phyloP scores from a whole-genome alignment of 2,888 invertebrate genomes.

The Cyclophora albipunctata region DNA sequence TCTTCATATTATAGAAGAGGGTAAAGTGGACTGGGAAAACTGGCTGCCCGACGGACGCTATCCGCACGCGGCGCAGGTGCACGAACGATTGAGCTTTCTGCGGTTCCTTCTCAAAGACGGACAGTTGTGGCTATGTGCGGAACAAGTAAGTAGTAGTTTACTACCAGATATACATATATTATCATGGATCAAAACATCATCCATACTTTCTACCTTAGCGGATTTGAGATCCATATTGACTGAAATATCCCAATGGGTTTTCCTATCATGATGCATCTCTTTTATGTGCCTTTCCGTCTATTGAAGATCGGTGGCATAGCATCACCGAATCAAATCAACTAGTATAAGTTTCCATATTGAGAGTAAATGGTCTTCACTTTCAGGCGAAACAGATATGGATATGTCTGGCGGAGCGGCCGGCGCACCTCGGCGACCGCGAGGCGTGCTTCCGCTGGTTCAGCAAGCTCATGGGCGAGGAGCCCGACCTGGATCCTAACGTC shows the following conservation, averaged over 20 bases:
- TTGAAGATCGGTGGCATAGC: no score
- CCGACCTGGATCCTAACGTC: constrained; percentile 96
- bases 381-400: constrained; percentile 97
- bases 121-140: constrained; percentile 96
- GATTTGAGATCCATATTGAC: no score
- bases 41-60: constrained; percentile 91
- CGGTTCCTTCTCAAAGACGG: constrained; percentile 95
- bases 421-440: constrained; percentile 93
- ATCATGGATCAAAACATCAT: background rate
- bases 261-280: no score
- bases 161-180: no score
- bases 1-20: constrained; percentile 72
- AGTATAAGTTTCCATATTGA: no score
- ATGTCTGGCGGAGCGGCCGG: constrained; percentile 94
- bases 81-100: constrained; percentile 94
- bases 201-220: background rate
- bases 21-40: constrained; percentile 84
- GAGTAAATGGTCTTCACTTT: constrained; percentile 1
- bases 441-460: constrained; percentile 99
- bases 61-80: constrained; percentile 93
- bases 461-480: constrained; percentile 96
- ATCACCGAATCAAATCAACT: no score
- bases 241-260: no score
- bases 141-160: constrained; percentile 75
- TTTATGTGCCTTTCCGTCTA: no score